phyloP scores from a whole-genome alignment of 2,113 vertebrate genomes.

The Sander lucioperca region DNA sequence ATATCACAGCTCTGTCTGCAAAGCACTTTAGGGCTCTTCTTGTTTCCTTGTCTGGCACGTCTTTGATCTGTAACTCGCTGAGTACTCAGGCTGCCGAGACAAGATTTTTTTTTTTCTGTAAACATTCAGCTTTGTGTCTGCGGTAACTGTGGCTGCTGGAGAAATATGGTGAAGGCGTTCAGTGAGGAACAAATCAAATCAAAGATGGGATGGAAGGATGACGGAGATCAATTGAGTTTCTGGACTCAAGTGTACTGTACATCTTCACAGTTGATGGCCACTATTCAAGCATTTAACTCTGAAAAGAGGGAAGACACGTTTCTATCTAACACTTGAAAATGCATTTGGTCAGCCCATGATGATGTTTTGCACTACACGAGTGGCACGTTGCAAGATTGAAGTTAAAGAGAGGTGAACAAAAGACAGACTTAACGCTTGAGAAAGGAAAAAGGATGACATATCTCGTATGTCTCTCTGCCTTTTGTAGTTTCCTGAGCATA shows the following conservation, averaged over 20 bases:
- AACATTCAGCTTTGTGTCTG: slow-evolving; percentile 14
- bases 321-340: not conserved
- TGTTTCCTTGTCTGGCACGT: not conserved
- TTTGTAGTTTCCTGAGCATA: slow-evolving; percentile 37
- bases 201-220: not conserved
- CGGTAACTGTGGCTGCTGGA: not conserved
- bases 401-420: slow-evolving; percentile 31
- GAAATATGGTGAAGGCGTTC: not conserved
- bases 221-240: slow-evolving; percentile 2
- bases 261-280: not conserved
- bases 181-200: slow-evolving; percentile 23
- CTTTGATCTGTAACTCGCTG: slow-evolving; percentile 26
- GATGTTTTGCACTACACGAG: not conserved
- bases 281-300: slow-evolving; percentile 1
- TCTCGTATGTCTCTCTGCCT: not conserved
- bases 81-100: slow-evolving; percentile 3
- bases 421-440: not conserved
- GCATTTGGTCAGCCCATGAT: not conserved
- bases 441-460: not conserved
- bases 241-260: not conserved
- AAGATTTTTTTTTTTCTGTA: not conserved
- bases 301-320: not conserved
- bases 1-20: slow-evolving; percentile 2
- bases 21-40: slow-evolving; percentile 2
- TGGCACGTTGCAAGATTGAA: not conserved